Evolutionary conservation across 2,113 vertebrate species (phyloP).

Genomic region (Ctenodactylus gundi): DNA sequence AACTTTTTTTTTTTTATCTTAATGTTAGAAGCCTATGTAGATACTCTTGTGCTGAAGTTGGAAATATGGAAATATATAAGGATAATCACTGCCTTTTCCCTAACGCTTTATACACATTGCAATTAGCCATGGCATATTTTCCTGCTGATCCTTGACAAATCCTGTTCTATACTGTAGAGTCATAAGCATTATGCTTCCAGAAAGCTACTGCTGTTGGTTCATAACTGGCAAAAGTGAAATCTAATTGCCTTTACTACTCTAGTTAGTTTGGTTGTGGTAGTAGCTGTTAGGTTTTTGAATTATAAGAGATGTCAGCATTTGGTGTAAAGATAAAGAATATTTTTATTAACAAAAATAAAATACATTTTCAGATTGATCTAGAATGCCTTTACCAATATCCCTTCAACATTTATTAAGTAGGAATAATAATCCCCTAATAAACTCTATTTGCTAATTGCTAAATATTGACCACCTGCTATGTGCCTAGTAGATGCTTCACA

Average conservation of each 20-base stretch:
- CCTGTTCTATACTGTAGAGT: background rate
- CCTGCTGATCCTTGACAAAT: background rate
- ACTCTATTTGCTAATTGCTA: slow-evolving; percentile 40
- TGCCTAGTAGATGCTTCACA: slow-evolving; percentile 70
- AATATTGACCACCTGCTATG: slow-evolving; percentile 75
- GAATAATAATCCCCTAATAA: slow-evolving; percentile 41
- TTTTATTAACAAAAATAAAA: slow-evolving; percentile 58
- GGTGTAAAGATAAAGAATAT: slow-evolving; percentile 23
- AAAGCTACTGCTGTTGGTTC: slow-evolving; percentile 29
- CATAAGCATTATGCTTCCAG: slow-evolving; percentile 3
- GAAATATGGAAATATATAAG: slow-evolving; percentile 25
- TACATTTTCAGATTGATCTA: slow-evolving; percentile 37
- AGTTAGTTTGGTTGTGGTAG: slow-evolving; percentile 40
- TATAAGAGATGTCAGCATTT: slow-evolving; percentile 33
- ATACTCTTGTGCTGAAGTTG: slow-evolving; percentile 40
- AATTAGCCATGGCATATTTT: slow-evolving; percentile 18
- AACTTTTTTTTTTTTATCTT: slow-evolving; percentile 53
- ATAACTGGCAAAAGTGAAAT: slow-evolving; percentile 30
- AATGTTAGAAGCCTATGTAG: slow-evolving; percentile 37
- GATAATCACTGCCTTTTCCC: slow-evolving; percentile 5
- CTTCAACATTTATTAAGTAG: slow-evolving; percentile 46
- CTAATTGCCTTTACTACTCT: background rate
- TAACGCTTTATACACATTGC: background rate
- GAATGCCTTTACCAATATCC: background rate
- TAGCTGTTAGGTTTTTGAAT: slow-evolving; percentile 56